Percentiles rank a stretch among this genome's conserved stretches.
Conservation (phyloP, 2,113 vertebrate species). For the Accipiter cooperii region DNA sequence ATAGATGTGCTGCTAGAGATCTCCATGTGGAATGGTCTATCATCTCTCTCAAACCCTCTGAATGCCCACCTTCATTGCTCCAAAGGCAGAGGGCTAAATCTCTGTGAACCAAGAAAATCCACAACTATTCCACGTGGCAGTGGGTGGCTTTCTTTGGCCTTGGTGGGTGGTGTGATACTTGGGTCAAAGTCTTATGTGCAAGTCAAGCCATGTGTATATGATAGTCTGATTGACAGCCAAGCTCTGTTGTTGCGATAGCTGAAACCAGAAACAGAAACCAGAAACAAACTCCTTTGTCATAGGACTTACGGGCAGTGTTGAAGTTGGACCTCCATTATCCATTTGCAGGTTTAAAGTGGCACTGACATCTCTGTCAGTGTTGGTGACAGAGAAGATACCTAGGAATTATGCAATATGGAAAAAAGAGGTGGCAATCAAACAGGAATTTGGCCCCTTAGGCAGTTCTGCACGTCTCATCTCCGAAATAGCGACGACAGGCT, state of each 20-base stretch:
- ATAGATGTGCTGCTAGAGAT: background rate
- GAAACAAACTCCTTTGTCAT: background rate
- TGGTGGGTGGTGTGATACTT: background rate
- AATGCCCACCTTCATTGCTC: rapidly evolving
- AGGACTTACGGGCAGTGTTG: background rate
- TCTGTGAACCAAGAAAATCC: background rate
- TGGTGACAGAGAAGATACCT: background rate
- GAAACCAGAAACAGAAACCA: background rate
- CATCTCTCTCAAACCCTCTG: background rate
- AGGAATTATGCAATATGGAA: background rate
- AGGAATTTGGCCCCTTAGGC: background rate
- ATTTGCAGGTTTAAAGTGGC: background rate
- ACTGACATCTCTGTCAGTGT: background rate
- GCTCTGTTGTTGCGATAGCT: background rate
- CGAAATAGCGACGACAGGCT: background rate
- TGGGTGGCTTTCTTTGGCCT: background rate
- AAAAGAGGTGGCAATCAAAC: background rate
- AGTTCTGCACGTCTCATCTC: background rate
- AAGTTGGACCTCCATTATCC: no score
- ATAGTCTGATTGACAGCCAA: background rate
- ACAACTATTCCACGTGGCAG: background rate
- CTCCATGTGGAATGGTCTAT: background rate
- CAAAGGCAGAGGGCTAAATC: background rate
- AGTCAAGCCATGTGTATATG: background rate
- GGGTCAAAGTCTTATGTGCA: rapidly evolving